Evolutionary conservation across 1,140 invertebrate genomes (phyloP), one percentile per base, ranked within the genome.

Genomic region (Platyscapa corneri): DNA sequence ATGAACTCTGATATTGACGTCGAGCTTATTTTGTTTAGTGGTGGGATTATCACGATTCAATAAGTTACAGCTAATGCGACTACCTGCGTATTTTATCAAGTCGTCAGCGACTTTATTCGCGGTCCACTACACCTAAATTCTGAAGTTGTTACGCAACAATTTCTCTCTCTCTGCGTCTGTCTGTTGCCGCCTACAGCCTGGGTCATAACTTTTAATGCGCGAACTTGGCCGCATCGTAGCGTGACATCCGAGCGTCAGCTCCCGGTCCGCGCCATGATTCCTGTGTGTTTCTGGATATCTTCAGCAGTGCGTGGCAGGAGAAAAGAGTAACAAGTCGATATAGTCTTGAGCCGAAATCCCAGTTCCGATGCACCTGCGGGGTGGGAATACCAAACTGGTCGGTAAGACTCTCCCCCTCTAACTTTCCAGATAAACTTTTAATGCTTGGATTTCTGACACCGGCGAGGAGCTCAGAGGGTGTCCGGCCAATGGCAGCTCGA

Each of bases 381-480:
- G 5, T 46, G 42, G 12, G 5, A 12, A 7, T 46, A 7, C 12
- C 12, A 46, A 46, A 46, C 12, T 46, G 42, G 42, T 46, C 42
- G 42, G 12, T 46, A n/a, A n/a, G n/a, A n/a, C n/a, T 12, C 42
- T 46, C 42, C 12, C 42, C 42, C 42, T 46, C 42, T 46, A 12
- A 82, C 74, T 78, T 77, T 67, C 20, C 0, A 56, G 46, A 84
- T 70, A 78, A 78, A 84, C 75, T 78, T 78, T 84, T 84, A 84
- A 67, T 32, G 34, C 64, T 23, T 42, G 76, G 34, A 84, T 84
- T 78, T 46, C 75, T 72, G 42, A 75, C 75, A 32, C n/a, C 39
- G 78, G 39, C 27, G n/a, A n/a, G n/a, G n/a, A n/a, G n/a, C n/a
- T n/a, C n/a, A n/a, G n/a, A n/a, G n/a, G n/a, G n/a, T n/a, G n/a